A percentile compares a stretch with the other conserved stretches of the same genome.
Evolutionary conservation across 2,797 vertebrate genomes (phyloP).

Genomic region (Lacerta agilis): DNA sequence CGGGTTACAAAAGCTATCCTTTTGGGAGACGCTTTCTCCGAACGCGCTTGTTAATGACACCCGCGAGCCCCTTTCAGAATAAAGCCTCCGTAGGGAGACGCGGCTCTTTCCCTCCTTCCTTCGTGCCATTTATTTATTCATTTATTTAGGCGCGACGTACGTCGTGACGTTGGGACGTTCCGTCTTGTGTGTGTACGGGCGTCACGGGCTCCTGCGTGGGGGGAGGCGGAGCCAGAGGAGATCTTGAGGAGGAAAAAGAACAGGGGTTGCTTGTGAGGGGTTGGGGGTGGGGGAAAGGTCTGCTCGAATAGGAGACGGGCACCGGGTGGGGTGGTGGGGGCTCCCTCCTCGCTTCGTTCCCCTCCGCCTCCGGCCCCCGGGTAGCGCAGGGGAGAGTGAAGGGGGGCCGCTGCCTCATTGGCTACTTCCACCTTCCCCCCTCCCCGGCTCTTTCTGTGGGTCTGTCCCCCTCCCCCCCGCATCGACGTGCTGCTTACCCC

Average conservation of each 20-base stretch:
- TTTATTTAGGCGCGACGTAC: not conserved
- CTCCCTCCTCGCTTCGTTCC: rapidly evolving
- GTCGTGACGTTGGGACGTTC: not conserved
- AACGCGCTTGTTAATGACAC: not conserved
- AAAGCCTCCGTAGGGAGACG: not conserved
- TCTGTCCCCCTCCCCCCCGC: not conserved
- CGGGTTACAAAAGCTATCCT: no score
- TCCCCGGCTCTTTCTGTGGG: not conserved
- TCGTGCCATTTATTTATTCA: not conserved
- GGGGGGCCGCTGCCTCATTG: not conserved
- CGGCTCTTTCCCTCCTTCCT: not conserved
- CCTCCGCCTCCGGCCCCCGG: not conserved
- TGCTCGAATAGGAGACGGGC: not conserved
- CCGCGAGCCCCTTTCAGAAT: no score
- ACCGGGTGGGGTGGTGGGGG: constrained; percentile 19
- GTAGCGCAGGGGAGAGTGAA: not conserved
- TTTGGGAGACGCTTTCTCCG: no score
- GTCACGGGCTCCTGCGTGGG: constrained; percentile 51
- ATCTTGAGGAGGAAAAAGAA: not conserved
- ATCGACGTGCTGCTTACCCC: constrained; percentile 12
- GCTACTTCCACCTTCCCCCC: not conserved
- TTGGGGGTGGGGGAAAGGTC: not conserved
- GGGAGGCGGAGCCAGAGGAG: constrained; percentile 57
- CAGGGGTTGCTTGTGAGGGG: not conserved
- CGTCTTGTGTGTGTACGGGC: not conserved